These are phyloP conservation scores for Stenurella melanura DNA, from an alignment of 2,888 invertebrate genomes.

Conservation along the genomic window DNA sequence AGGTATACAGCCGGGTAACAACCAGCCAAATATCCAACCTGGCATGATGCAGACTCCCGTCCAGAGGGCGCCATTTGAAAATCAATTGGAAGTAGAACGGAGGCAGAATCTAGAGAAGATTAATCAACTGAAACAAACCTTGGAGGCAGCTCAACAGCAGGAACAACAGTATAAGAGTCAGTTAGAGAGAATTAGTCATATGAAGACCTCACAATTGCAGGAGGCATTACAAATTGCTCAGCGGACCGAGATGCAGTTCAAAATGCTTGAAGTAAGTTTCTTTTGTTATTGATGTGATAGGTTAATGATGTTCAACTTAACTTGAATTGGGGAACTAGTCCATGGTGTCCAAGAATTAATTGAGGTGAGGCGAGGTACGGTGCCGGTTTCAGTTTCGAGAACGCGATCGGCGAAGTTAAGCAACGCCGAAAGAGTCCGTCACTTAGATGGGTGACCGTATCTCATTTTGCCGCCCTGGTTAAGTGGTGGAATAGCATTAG, in stretches of 20 bases:
- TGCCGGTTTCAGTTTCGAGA: too few relatives aligned
- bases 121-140: constrained; percentile 83
- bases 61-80: constrained; percentile 68
- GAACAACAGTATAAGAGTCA: constrained; percentile 87
- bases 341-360: too few relatives aligned
- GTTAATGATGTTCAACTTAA: not conserved
- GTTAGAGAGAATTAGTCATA: constrained; percentile 82
- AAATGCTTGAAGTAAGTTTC: constrained; percentile 77
- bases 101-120: constrained; percentile 88
- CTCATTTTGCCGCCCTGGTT: too few relatives aligned
- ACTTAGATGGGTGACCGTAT: too few relatives aligned
- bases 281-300: not conserved
- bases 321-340: too few relatives aligned
- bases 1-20: constrained; percentile 49
- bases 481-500: too few relatives aligned
- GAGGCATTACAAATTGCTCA: constrained; percentile 84
- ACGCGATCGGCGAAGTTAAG: too few relatives aligned
- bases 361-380: too few relatives aligned
- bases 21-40: constrained; percentile 62
- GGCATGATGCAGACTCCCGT: constrained; percentile 67
- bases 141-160: constrained; percentile 87
- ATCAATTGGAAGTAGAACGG: constrained; percentile 83
- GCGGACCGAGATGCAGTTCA: constrained; percentile 87
- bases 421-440: too few relatives aligned
- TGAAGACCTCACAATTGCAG: constrained; percentile 77